Conservation (phyloP, 2,113 vertebrate genomes). For the Catharus minimus region DNA sequence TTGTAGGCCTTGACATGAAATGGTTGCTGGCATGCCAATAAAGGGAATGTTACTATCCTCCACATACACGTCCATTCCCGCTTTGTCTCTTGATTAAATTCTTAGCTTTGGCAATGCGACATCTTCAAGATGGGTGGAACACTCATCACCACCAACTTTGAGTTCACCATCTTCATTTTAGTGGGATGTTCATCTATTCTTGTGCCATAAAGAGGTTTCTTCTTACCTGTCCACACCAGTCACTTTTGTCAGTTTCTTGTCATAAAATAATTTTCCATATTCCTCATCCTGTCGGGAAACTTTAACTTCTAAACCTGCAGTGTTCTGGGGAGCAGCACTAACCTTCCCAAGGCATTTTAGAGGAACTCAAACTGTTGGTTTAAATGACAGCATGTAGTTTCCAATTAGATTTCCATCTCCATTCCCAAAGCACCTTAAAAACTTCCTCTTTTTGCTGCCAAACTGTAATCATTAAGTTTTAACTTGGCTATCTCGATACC, state of each 20-base stretch:
- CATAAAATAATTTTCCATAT: neutral
- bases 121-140: neutral
- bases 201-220: neutral
- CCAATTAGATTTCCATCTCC: neutral
- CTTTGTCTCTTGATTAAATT: neutral
- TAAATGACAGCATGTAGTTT: neutral
- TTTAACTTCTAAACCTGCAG: neutral
- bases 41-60: neutral
- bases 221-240: neutral
- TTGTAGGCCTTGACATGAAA: neutral
- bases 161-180: neutral
- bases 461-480: neutral
- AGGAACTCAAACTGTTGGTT: rapidly evolving
- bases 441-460: neutral
- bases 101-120: neutral
- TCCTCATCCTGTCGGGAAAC: neutral
- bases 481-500: rapidly evolving
- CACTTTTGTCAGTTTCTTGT: neutral
- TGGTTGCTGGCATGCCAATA: neutral
- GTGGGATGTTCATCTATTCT: neutral
- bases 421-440: neutral
- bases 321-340: too few species aligned
- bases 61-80: rapidly evolving
- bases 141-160: neutral
- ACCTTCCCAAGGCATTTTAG: neutral